Percentiles rank a stretch among this genome's conserved stretches.
Evolutionary conservation across 2,113 vertebrate species (phyloP).

Genomic region (Anarrhichthys ocellatus): DNA sequence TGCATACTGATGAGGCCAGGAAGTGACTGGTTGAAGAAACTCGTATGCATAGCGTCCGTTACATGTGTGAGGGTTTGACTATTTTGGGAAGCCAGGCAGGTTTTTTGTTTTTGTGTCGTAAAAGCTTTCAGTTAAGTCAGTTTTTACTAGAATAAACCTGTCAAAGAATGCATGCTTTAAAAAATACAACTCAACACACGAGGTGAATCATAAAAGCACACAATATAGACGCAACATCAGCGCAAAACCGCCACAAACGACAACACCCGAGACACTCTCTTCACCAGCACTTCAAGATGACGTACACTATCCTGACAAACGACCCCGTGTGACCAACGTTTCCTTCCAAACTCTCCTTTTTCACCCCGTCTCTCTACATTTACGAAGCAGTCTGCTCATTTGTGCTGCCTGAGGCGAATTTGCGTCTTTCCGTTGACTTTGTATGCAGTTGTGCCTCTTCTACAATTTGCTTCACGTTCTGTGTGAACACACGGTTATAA

Average conservation of each 20-base stretch:
- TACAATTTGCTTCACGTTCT: neutral
- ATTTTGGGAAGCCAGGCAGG: neutral
- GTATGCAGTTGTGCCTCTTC: neutral
- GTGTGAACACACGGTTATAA: neutral
- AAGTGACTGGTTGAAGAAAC: conserved; percentile 23
- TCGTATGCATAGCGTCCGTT: neutral
- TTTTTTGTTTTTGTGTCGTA: neutral
- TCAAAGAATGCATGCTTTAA: neutral
- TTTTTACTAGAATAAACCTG: conserved; percentile 3
- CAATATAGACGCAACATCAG: no score
- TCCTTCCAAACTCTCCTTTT: neutral
- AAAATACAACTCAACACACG: neutral
- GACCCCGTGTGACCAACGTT: neutral
- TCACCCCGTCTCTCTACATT: neutral
- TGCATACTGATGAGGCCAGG: conserved; percentile 20
- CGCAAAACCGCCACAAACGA: neutral
- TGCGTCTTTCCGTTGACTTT: neutral
- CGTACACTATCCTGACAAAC: neutral
- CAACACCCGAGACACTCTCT: neutral
- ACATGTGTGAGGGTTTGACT: neutral
- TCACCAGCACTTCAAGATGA: neutral
- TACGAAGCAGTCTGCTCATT: neutral
- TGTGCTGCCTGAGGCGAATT: neutral
- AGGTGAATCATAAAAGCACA: neutral
- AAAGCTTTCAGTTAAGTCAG: neutral